These are phyloP conservation scores for Heliocidaris tuberculata DNA, from an alignment of 35 echinoderm and acorn worm species.

Conservation along the genomic window DNA sequence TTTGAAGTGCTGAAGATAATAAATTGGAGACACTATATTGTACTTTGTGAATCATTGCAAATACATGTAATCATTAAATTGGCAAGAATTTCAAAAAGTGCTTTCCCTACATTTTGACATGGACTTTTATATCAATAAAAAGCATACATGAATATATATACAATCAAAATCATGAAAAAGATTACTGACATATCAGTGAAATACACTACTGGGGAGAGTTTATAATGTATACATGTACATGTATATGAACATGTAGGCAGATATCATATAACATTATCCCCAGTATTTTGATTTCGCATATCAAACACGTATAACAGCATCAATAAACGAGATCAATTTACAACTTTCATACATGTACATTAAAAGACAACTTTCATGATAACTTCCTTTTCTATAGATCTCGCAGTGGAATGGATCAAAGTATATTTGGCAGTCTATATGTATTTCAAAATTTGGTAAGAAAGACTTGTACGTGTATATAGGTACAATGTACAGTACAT, in stretches of 20 bases:
- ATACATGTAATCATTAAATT: neutral
- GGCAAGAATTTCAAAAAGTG: neutral
- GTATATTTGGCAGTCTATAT: neutral
- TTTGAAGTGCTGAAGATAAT: no score
- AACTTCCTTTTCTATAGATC: neutral
- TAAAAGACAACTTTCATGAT: no score
- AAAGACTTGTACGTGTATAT: neutral
- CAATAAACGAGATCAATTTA: neutral
- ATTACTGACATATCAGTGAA: neutral
- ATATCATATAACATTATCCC: neutral
- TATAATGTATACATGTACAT: neutral
- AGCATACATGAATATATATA: neutral
- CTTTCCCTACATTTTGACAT: neutral
- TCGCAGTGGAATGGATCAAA: neutral
- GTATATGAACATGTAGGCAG: neutral
- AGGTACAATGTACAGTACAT: no score
- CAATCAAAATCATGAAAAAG: neutral
- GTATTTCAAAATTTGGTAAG: neutral
- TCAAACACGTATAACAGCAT: neutral
- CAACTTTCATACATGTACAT: no score
- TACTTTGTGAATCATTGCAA: neutral
- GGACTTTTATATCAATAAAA: neutral
- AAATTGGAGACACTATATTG: neutral
- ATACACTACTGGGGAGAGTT: neutral
- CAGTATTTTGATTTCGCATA: neutral